Base-by-base conservation (phyloP, 2,113 vertebrate species). In the Sinocyclocheilus rhinocerous region DNA sequence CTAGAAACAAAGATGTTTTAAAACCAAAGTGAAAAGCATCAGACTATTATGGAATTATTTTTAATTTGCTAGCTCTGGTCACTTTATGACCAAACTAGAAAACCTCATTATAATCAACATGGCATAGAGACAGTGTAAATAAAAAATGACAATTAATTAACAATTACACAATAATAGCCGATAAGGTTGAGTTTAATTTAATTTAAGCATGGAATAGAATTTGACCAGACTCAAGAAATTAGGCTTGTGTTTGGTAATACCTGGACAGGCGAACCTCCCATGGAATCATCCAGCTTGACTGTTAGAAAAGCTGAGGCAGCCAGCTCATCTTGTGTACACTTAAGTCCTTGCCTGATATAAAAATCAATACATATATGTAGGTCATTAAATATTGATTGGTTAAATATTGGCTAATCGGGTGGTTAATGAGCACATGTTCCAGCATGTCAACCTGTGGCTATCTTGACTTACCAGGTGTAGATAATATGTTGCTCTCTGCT, bases 401-500 rank as follows among this genome's bases (percentile, higher is more conserved):
- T 76, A 45, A 76, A 76, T 76, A 76, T 76, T 78, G 22, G 67
- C 3, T 6, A 73, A 26, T 7, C 10, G 11, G 42, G 20, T 39
- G 84, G 20, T 59, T 73, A 80, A 29, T 33, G 11, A 26, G 29
- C 29, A 39, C 16, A 29, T 29, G 22, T 20, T 26, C 39, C 22
- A 15, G 26, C 15, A 67, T 45, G 61, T 29, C 20, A n/a, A 13
- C 20, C 72, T 12, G 26, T 57, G 80, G 29, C 52, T 76, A 59
- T n/a, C 22, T 57, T 52, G 0, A 89, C 92, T 88, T 79, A 95
- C 95, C 95, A 96, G 67, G 87, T 94, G 88, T 96, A 96, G 90
- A 96, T 95, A 90, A 95, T 93, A 50, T 93, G 92, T 84, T 91
- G 91, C 65, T 91, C 72, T 59, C 39, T 90, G 69, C 90, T 20